A percentile compares a stretch with the other conserved stretches of the same genome.
Evolutionary conservation across 1,140 invertebrate species (phyloP).

Genomic region (Solenopsis fugax): DNA sequence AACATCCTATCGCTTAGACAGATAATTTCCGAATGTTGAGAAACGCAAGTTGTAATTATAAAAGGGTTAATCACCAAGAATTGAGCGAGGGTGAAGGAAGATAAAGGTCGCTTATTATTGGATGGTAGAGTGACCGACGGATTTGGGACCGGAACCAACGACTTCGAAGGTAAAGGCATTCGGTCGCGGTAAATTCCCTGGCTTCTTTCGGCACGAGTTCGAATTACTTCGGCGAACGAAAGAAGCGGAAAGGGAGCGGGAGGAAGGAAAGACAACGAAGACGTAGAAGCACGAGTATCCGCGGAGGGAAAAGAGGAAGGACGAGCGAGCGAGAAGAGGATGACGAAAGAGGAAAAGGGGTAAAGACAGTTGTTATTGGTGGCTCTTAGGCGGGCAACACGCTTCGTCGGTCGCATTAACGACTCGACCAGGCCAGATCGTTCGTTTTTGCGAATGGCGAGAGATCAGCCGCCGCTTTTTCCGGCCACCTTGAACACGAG

Average conservation of each 20-base stretch:
- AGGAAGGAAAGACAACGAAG: background rate
- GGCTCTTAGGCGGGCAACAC: constrained; percentile 71
- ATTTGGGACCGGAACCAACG: constrained; percentile 73
- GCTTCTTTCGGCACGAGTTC: constrained; percentile 79
- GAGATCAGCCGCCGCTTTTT: constrained; percentile 59
- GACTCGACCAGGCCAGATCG: constrained; percentile 65
- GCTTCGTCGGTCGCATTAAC: constrained; percentile 78
- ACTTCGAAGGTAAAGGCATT: constrained; percentile 66
- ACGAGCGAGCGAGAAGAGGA: background rate
- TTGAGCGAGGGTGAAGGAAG: background rate
- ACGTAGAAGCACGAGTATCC: constrained; percentile 3
- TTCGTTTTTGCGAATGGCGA: constrained; percentile 50
- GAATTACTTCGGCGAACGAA: constrained; percentile 74
- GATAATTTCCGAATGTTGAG: background rate
- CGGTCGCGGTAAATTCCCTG: constrained; percentile 72
- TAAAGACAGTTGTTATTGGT: constrained; percentile 75
- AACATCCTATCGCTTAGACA: background rate
- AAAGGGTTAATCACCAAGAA: background rate
- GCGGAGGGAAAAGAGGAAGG: constrained; percentile 1
- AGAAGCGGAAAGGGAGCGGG: constrained; percentile 51
- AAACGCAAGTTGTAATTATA: constrained; percentile 19
- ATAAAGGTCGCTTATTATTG: constrained; percentile 27
- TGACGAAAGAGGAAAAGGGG: constrained; percentile 46
- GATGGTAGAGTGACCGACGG: constrained; percentile 26
- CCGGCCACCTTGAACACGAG: constrained; percentile 60